Conservation (phyloP, 35 echinoderm and acorn worm genomes). For the Anneissia japonica region DNA sequence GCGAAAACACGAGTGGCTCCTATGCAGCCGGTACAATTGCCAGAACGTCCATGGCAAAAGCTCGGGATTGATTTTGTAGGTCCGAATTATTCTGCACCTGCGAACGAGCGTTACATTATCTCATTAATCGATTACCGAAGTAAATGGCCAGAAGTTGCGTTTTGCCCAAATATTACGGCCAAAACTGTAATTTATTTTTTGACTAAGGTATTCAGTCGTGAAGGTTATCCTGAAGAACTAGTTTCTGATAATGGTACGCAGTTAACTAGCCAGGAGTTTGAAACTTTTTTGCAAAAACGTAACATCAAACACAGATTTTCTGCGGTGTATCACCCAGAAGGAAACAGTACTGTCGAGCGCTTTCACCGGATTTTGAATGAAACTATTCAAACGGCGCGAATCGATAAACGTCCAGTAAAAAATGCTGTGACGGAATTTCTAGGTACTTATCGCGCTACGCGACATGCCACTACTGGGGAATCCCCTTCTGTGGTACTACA, state of each 20-base stretch:
- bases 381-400: background rate
- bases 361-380: background rate
- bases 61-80: conserved; percentile 8
- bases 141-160: background rate
- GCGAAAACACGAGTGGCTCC: conserved; percentile 15
- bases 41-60: background rate
- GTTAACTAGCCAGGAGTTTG: background rate
- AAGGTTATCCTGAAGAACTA: background rate
- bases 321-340: background rate
- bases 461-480: conserved; percentile 13
- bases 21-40: conserved; percentile 39
- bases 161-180: background rate
- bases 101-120: background rate
- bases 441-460: background rate
- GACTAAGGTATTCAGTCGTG: background rate
- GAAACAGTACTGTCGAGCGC: background rate
- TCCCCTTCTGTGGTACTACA: background rate
- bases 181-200: background rate
- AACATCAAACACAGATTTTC: background rate
- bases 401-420: background rate
- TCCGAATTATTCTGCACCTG: background rate
- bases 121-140: background rate
- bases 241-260: background rate
- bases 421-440: conserved; percentile 5
- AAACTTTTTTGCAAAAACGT: background rate